Evolutionary conservation across 2,888 invertebrate genomes (phyloP).

Genomic region (Electrophaes corylata): DNA sequence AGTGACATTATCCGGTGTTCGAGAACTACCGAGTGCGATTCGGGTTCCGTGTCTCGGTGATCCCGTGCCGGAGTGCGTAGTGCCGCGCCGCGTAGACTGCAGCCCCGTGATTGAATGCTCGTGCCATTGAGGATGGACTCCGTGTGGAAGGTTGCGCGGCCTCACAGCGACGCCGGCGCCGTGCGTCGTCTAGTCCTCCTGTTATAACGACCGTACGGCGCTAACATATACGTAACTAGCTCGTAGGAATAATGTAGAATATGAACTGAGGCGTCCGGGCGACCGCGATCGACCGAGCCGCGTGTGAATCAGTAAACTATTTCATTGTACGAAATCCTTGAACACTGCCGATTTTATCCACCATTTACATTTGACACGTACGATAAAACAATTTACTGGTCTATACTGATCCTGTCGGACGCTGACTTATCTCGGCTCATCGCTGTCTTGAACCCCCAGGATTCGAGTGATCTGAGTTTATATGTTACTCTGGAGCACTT

Average conservation of each 20-base stretch:
- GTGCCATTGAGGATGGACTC: slow-evolving; percentile 34
- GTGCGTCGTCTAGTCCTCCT: slow-evolving; percentile 71
- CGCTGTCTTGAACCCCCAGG: slow-evolving; percentile 14
- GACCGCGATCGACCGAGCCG: slow-evolving; percentile 5
- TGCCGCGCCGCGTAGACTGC: background rate
- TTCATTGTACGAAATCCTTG: slow-evolving; percentile 35
- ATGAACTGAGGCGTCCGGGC: slow-evolving; percentile 45
- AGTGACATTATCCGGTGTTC: background rate
- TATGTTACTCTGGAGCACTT: background rate
- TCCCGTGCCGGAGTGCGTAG: background rate
- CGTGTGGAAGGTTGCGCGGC: slow-evolving; percentile 31
- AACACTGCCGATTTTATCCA: slow-evolving; percentile 41
- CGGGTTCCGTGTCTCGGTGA: background rate
- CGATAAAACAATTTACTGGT: slow-evolving; percentile 45
- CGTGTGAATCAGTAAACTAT: slow-evolving; percentile 49
- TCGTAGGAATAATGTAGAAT: slow-evolving; percentile 48
- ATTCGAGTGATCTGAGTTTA: slow-evolving; percentile 1
- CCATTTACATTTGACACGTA: slow-evolving; percentile 15
- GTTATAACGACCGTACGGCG: slow-evolving; percentile 60
- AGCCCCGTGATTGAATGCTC: slow-evolving; percentile 31
- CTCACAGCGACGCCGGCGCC: slow-evolving; percentile 44
- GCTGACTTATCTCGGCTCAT: slow-evolving; percentile 31
- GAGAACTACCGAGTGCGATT: background rate
- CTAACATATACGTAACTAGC: slow-evolving; percentile 78
- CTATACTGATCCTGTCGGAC: slow-evolving; percentile 32